phyloP scores from a whole-genome alignment of 2,888 invertebrate species.

The Brachylomia viminalis region DNA sequence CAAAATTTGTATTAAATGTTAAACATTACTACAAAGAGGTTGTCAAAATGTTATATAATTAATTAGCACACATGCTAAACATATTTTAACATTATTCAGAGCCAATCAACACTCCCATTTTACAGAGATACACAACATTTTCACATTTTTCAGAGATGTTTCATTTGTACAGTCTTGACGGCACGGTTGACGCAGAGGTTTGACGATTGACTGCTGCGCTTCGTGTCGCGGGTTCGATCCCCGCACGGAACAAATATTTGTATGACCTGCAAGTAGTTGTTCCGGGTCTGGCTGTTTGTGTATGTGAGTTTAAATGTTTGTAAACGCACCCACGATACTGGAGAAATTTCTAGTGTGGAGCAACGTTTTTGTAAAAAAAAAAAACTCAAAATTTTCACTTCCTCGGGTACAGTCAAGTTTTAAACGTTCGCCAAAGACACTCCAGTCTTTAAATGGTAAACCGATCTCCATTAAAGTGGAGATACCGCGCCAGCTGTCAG shows the following conservation, averaged over 20 bases:
- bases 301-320: too few species aligned
- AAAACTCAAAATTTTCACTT: not conserved
- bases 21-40: not conserved
- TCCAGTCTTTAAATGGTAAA: constrained; percentile 55
- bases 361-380: too few species aligned
- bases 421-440: constrained; percentile 3
- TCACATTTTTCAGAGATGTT: not conserved
- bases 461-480: constrained; percentile 67
- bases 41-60: not conserved
- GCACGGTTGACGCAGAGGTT: too few species aligned
- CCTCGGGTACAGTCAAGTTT: not conserved
- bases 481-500: constrained; percentile 62
- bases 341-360: too few species aligned
- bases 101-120: not conserved
- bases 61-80: not conserved
- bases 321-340: too few species aligned
- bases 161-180: not conserved
- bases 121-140: not conserved
- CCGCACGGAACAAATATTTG: too few species aligned
- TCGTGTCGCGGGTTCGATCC: too few species aligned
- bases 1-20: not conserved
- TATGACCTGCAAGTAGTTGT: too few species aligned
- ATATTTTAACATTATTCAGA: not conserved
- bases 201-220: too few species aligned
- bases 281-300: too few species aligned